These are phyloP conservation scores for Umimayanthus kanabou DNA, from an alignment of 92 coral and sea anemone genomes.

Conservation along the genomic window DNA sequence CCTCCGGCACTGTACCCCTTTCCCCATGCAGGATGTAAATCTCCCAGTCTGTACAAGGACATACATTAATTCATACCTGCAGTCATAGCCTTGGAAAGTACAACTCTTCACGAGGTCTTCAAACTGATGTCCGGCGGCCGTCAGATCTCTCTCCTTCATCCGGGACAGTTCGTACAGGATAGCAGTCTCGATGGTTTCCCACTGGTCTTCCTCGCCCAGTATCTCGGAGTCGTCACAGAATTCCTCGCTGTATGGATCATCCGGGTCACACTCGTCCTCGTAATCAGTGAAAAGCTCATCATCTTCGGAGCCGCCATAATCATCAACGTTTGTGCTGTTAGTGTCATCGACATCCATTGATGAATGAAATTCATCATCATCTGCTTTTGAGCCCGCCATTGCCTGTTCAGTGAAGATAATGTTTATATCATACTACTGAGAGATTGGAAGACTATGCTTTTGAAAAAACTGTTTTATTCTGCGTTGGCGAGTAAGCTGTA, in stretches of 20 bases:
- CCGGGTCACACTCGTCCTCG: constrained; percentile 20
- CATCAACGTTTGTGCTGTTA: not conserved
- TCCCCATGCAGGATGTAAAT: too few species aligned
- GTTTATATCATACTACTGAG: not conserved
- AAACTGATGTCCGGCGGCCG: constrained; percentile 35
- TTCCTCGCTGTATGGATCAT: constrained; percentile 15
- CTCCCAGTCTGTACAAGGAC: too few species aligned
- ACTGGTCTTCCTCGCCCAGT: constrained; percentile 28
- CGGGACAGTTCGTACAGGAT: constrained; percentile 47
- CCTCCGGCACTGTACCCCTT: too few species aligned
- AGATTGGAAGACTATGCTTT: too few species aligned
- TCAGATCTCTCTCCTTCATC: constrained; percentile 37
- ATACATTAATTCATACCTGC: constrained; percentile 31
- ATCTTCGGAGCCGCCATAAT: not conserved
- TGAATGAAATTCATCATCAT: not conserved
- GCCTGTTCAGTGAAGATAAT: not conserved
- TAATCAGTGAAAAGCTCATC: not conserved
- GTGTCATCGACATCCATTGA: not conserved
- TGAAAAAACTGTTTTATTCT: too few species aligned
- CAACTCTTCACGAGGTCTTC: constrained; percentile 72
- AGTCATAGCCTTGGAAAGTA: constrained; percentile 72
- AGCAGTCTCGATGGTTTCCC: constrained; percentile 34
- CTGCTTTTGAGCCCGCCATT: not conserved
- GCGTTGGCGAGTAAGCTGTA: too few species aligned
- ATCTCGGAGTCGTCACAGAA: constrained; percentile 40